Base-by-base conservation (phyloP, 2,113 vertebrate genomes). In the Spea multiplicata region DNA sequence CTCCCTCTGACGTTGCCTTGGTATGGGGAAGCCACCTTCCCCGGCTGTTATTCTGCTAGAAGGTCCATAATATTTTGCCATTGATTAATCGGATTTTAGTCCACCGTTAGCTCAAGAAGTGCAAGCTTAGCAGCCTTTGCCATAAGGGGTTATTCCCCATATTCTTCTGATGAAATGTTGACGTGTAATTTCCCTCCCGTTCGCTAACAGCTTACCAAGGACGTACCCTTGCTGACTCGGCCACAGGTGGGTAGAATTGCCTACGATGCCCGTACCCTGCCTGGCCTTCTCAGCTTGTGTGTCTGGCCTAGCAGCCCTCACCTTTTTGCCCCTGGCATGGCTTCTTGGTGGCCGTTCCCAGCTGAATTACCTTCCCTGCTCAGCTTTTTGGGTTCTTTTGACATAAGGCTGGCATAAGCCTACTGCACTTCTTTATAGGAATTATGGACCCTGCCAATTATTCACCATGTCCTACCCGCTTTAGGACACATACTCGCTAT, bases 151-250 rank as follows among this genome's bases (percentile, higher is more conserved):
- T 30, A 30, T 30, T 30, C 30, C 66, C 70, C 49, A 59, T 66
- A 53, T 71, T 13, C 48, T 73, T 49, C 52, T 68, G 5, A 68
- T 68, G 59, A 47, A 45, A 79, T 74, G 62, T 71, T 80, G 71
- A 80, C 71, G n/a, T 80, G 55, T 80, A 49, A 61, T 81, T 82
- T 85, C 80, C 78, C 85, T 88, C 84, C 84, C 86, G 82, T 89
- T 90, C 87, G 94, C 88, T 89, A 86, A 95, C 94, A 96, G 94
- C 95, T 88, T 96, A 95, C 86, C 95, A 94, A 0, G 95, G 95
- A 96, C 94, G 95, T 88, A 95, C 93, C 89, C 90, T 96, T 87
- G 94, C 93, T 85, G 94, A 94, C 83, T 94, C 95, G n/a, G 91
- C 91, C 87, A 91, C 94, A 96, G 95, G 95, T 96, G 92, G 94